Conservation (phyloP, 2,113 vertebrate species). For the Astur gentilis region DNA sequence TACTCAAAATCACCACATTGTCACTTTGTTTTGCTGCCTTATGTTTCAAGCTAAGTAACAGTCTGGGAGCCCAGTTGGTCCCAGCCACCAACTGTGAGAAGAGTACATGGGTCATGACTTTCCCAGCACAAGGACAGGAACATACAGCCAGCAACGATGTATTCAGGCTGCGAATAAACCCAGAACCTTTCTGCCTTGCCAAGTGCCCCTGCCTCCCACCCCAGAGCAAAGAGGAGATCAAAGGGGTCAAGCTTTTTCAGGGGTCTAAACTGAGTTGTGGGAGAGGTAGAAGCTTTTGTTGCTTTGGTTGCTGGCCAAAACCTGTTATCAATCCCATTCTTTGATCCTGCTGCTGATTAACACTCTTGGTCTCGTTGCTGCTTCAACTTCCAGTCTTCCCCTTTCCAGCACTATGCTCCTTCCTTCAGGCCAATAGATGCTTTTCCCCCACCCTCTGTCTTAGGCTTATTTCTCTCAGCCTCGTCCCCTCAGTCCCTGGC, state of each 20-base stretch:
- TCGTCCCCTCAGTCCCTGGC: background rate
- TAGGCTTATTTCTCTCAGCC: background rate
- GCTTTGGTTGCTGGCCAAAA: background rate
- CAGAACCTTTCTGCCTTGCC: background rate
- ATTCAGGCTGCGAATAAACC: background rate
- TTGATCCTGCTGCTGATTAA: background rate
- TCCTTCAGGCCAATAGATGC: background rate
- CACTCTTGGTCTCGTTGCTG: background rate
- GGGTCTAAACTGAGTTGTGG: background rate
- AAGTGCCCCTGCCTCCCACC: background rate
- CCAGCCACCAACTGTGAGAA: background rate
- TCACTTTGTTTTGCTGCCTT: background rate
- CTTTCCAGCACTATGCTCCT: background rate
- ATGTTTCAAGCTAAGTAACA: background rate
- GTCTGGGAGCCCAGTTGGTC: background rate
- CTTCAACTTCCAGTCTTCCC: background rate
- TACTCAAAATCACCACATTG: background rate
- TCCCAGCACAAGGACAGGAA: background rate
- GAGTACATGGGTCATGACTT: background rate
- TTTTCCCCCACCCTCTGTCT: rapidly evolving
- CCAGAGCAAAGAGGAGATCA: background rate
- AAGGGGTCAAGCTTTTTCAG: background rate
- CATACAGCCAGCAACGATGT: background rate
- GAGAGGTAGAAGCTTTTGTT: background rate
- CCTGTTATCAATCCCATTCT: background rate